These are phyloP conservation scores for Bombyx mandarina DNA, from an alignment of 1,140 invertebrate species.

Conservation along the genomic window DNA sequence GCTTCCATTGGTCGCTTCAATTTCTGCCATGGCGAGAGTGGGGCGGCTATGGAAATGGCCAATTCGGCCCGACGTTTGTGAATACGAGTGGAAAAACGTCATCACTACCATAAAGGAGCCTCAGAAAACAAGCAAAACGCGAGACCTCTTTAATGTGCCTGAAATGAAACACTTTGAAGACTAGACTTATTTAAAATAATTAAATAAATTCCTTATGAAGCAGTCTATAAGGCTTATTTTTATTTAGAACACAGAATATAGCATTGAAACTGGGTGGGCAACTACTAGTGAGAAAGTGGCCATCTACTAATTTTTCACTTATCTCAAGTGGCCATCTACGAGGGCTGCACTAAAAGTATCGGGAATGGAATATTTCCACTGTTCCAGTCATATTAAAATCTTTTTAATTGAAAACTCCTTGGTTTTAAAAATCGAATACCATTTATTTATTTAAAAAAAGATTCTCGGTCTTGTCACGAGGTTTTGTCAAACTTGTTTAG, in stretches of 20 bases:
- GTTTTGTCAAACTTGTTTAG: too few species aligned
- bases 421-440: too few species aligned
- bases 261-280: conserved; percentile 1
- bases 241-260: conserved; percentile 3
- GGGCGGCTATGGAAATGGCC: conserved; percentile 6
- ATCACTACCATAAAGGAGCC: not conserved
- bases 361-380: too few species aligned
- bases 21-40: not conserved
- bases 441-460: too few species aligned
- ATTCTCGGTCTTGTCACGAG: too few species aligned
- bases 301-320: conserved; percentile 3
- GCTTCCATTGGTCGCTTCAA: conserved; percentile 2
- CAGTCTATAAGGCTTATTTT: conserved; percentile 3
- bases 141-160: conserved; percentile 1
- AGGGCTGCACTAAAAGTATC: too few species aligned
- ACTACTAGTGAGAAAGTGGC: conserved; percentile 3
- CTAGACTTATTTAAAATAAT: conserved; percentile 1
- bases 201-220: conserved; percentile 2
- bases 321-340: not conserved
- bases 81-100: conserved; percentile 8
- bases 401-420: too few species aligned
- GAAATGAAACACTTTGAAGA: conserved; percentile 3
- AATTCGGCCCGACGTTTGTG: conserved; percentile 1
- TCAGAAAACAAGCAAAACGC: conserved; percentile 3
- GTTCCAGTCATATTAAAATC: too few species aligned